Evolutionary conservation across 2,888 invertebrate genomes (phyloP).

Genomic region (Pseudoips prasinana): DNA sequence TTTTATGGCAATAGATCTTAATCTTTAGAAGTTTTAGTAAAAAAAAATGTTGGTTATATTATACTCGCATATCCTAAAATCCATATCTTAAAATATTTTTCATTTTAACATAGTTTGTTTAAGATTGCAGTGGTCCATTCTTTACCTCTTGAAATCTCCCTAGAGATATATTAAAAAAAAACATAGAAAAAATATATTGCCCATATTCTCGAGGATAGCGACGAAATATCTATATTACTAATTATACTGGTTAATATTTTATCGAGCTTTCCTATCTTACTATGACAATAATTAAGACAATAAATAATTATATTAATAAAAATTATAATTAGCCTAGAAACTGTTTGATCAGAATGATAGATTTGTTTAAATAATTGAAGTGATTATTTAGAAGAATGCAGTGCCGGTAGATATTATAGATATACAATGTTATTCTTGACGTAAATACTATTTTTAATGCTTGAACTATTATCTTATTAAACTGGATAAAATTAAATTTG

Average conservation of each 20-base stretch:
- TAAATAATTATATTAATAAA: constrained; percentile 41
- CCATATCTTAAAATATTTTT: constrained; percentile 41
- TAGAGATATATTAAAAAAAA: constrained; percentile 36
- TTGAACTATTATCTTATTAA: too few relatives aligned
- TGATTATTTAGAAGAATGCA: constrained; percentile 16
- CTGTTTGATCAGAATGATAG: constrained; percentile 20
- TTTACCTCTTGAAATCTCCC: constrained; percentile 53
- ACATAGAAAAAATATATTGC: constrained; percentile 28
- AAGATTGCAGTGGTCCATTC: constrained; percentile 55
- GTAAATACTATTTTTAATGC: too few relatives aligned
- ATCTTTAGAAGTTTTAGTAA: constrained; percentile 24
- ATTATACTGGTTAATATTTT: constrained; percentile 44
- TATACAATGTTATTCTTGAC: constrained; percentile 14
- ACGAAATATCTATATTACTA: constrained; percentile 23
- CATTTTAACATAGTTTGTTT: constrained; percentile 30
- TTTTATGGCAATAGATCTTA: constrained; percentile 47
- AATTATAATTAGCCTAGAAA: constrained; percentile 28
- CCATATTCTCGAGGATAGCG: constrained; percentile 21
- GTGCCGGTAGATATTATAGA: constrained; percentile 15
- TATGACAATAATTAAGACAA: constrained; percentile 70
- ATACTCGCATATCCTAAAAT: constrained; percentile 52
- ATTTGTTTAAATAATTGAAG: constrained; percentile 11
- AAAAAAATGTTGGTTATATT: constrained; percentile 15
- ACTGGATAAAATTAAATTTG: too few relatives aligned
- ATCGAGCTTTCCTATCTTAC: constrained; percentile 71